Percentiles rank a stretch among this genome's conserved stretches.
phyloP scores from a whole-genome alignment of 2,888 invertebrate genomes.

The Laothoe populi region DNA sequence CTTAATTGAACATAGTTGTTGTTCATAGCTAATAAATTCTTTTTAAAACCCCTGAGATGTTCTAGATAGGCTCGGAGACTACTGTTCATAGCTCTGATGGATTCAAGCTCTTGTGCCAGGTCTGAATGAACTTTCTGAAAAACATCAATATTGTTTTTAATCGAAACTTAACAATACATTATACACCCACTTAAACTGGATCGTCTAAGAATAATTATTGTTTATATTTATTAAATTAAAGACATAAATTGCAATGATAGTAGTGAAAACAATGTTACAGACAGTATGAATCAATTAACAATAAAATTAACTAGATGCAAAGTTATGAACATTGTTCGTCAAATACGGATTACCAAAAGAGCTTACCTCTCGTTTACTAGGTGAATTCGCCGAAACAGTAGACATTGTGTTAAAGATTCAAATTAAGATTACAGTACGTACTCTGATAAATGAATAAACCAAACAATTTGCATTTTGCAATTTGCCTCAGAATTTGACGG shows the following conservation, averaged over 20 bases:
- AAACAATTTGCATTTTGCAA: not conserved
- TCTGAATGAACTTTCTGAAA: conserved; percentile 60
- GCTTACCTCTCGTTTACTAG: conserved; percentile 36
- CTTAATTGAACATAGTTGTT: conserved; percentile 59
- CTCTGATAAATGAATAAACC: not conserved
- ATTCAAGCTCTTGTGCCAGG: conserved; percentile 62
- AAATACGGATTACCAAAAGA: not conserved
- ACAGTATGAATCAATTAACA: too few species aligned
- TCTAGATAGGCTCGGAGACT: conserved; percentile 61
- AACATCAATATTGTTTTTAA: too few species aligned
- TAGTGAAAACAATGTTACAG: too few species aligned
- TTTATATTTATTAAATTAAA: too few species aligned
- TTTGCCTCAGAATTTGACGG: not conserved
- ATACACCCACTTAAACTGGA: too few species aligned
- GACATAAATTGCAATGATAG: too few species aligned
- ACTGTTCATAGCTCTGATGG: conserved; percentile 59
- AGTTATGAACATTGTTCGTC: too few species aligned
- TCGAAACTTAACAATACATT: too few species aligned
- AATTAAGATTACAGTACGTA: not conserved
- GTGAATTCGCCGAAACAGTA: conserved; percentile 33
- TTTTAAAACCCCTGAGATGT: conserved; percentile 57
- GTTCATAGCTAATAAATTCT: conserved; percentile 54
- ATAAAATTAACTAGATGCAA: too few species aligned
- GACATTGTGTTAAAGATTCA: conserved; percentile 31
- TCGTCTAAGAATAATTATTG: too few species aligned